phyloP scores from a whole-genome alignment of 2,113 vertebrate genomes.

The Elanoides forficatus region DNA sequence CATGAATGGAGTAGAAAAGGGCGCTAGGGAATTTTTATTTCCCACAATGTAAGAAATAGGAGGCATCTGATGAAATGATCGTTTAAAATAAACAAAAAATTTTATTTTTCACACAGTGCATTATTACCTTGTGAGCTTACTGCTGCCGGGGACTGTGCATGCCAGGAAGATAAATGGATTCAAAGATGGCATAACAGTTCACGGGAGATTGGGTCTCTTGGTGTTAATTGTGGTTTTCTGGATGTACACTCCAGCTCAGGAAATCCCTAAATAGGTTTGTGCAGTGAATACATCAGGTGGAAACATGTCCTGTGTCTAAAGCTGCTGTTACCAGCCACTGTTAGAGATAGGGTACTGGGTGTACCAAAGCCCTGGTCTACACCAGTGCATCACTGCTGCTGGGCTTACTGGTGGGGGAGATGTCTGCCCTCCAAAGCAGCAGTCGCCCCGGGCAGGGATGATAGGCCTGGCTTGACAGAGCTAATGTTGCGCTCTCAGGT shows the following conservation, averaged over 20 bases:
- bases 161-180: slow-evolving; percentile 47
- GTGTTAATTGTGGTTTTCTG: slow-evolving; percentile 33
- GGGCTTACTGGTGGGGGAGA: neutral
- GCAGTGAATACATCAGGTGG: neutral
- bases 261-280: slow-evolving; percentile 34
- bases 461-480: neutral
- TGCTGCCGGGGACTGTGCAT: neutral
- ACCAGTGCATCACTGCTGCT: neutral
- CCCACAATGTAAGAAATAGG: slow-evolving; percentile 18
- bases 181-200: neutral
- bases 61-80: slow-evolving; percentile 37
- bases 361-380: neutral
- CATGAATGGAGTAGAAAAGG: slow-evolving; percentile 1
- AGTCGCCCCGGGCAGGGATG: rapidly evolving
- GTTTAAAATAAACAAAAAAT: slow-evolving; percentile 54
- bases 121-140: slow-evolving; percentile 16
- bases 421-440: neutral
- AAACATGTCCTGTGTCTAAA: neutral
- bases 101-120: slow-evolving; percentile 4
- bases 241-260: neutral
- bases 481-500: neutral
- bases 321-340: neutral
- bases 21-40: slow-evolving; percentile 45
- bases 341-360: neutral
- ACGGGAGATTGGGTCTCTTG: slow-evolving; percentile 11